These are phyloP conservation scores for Arrhopalites spinosus DNA, from an alignment of 2,888 invertebrate species.

Conservation along the genomic window DNA sequence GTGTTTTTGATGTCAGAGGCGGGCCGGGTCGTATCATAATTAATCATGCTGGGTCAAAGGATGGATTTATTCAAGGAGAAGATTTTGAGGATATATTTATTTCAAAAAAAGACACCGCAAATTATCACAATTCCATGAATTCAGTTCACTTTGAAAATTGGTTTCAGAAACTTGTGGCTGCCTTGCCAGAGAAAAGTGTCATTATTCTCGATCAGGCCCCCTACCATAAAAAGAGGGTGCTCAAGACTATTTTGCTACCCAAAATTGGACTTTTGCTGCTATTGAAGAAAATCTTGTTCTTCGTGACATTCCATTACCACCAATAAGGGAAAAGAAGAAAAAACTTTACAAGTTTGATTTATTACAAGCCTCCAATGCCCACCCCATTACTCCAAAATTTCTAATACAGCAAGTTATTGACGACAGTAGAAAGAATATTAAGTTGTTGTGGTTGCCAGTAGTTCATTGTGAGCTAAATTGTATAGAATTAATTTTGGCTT, in stretches of 20 bases:
- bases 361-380: too few species aligned
- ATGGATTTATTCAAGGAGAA: not conserved
- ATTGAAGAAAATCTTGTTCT: too few species aligned
- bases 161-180: not conserved
- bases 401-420: too few species aligned
- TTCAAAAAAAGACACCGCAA: too few species aligned
- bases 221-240: not conserved
- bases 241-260: not conserved
- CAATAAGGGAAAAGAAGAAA: too few species aligned
- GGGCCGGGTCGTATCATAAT: not conserved
- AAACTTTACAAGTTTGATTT: too few species aligned
- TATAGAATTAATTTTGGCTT: not conserved
- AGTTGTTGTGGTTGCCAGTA: not conserved
- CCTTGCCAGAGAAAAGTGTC: not conserved
- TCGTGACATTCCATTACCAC: too few species aligned
- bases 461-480: conserved; percentile 8
- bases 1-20: not conserved
- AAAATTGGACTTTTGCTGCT: too few species aligned
- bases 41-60: not conserved
- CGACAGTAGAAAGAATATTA: not conserved
- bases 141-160: not conserved
- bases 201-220: not conserved
- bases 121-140: not conserved
- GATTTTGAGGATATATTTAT: too few species aligned
- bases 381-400: too few species aligned